Percentiles rank a stretch among this genome's conserved stretches.
Conservation (phyloP, 2,113 vertebrate species). For the Microcebus ravelobensis region DNA sequence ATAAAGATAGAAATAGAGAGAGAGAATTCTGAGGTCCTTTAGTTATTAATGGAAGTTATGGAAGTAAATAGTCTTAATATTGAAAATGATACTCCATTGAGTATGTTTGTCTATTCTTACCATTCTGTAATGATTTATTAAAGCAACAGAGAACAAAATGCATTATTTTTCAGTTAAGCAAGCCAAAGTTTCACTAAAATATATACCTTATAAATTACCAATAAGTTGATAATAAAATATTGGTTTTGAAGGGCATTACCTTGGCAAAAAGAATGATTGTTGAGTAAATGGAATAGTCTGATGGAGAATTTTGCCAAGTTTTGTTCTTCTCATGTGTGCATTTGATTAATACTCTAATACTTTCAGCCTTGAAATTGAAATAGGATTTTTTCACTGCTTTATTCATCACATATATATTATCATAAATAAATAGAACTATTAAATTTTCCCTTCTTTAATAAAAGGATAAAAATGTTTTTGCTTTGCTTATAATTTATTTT, state of each 20-base stretch:
- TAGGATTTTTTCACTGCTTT: neutral
- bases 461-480: neutral
- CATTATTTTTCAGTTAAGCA: neutral
- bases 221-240: neutral
- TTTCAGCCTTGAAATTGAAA: neutral
- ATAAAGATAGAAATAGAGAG: neutral
- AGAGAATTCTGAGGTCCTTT: neutral
- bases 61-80: neutral
- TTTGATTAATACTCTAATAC: neutral
- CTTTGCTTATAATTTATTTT: neutral
- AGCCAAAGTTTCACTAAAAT: slow-evolving; percentile 12
- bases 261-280: neutral
- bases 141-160: neutral
- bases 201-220: neutral
- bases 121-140: neutral
- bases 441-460: slow-evolving; percentile 18
- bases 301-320: neutral
- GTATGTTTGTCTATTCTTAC: neutral
- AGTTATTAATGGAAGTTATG: neutral
- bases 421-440: neutral
- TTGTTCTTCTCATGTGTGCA: neutral
- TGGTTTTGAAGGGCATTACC: neutral
- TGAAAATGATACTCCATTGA: neutral
- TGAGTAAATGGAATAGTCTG: neutral
- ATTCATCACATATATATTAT: neutral